phyloP scores from a whole-genome alignment of 2,113 vertebrate genomes.

The Girardinichthys multiradiatus region DNA sequence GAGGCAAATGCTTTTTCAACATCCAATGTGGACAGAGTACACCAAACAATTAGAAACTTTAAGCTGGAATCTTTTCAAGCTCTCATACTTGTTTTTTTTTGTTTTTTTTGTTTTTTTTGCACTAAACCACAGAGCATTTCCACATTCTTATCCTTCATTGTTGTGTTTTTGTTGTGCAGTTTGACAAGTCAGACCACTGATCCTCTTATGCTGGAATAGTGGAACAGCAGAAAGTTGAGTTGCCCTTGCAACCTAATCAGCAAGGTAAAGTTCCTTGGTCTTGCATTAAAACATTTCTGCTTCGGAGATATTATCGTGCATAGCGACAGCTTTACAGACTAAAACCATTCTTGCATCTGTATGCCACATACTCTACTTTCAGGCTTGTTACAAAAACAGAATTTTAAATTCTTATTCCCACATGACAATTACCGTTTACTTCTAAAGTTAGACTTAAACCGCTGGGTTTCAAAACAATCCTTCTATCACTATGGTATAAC shows the following conservation, averaged over 20 bases:
- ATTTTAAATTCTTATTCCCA: constrained; percentile 50
- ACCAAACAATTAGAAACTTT: constrained; percentile 16
- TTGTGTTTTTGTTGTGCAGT: constrained; percentile 66
- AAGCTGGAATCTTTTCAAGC: neutral
- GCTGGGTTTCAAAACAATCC: constrained; percentile 31
- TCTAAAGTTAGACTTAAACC: constrained; percentile 30
- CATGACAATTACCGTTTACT: constrained; percentile 28
- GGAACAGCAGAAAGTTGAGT: constrained; percentile 63
- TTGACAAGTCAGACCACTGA: constrained; percentile 65
- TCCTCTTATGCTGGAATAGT: constrained; percentile 63
- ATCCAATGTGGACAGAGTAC: too few species aligned
- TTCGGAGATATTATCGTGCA: constrained; percentile 33
- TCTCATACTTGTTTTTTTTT: constrained; percentile 43
- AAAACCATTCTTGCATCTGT: constrained; percentile 46
- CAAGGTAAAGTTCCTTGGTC: constrained; percentile 72
- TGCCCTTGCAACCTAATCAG: constrained; percentile 61
- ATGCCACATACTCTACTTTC: constrained; percentile 40
- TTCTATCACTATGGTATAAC: constrained; percentile 14
- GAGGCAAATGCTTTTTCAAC: too few species aligned
- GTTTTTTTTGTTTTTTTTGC: too few species aligned
- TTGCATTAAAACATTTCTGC: constrained; percentile 45
- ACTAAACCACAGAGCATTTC: constrained; percentile 37
- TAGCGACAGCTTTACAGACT: constrained; percentile 38
- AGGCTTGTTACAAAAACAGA: constrained; percentile 49
- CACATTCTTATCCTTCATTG: constrained; percentile 48